phyloP scores from a whole-genome alignment of 1,140 invertebrate species.

The Drosophila elegans region DNA sequence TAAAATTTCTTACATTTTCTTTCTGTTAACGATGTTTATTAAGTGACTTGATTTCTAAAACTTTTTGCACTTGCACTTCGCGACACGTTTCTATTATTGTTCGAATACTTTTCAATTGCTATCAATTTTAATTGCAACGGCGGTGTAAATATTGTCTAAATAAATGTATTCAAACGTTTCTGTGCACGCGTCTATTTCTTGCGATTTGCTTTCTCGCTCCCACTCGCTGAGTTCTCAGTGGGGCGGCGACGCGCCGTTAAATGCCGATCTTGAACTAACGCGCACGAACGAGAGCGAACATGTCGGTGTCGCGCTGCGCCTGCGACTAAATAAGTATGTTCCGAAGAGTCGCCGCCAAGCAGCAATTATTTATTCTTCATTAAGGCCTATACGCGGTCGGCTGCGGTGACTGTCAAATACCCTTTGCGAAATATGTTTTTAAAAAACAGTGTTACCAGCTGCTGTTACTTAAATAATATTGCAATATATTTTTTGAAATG shows the following conservation, averaged over 20 bases:
- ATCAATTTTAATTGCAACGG: conserved; percentile 52
- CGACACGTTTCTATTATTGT: conserved; percentile 5
- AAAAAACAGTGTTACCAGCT: background rate
- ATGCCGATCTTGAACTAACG: conserved; percentile 63
- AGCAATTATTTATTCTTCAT: conserved; percentile 75
- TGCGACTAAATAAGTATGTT: conserved; percentile 65
- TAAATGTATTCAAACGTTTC: conserved; percentile 43
- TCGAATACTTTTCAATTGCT: conserved; percentile 59
- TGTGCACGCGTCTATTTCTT: conserved; percentile 46
- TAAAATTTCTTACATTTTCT: conserved; percentile 61
- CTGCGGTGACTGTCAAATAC: conserved; percentile 20
- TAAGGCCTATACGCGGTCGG: conserved; percentile 27
- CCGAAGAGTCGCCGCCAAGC: conserved; percentile 40
- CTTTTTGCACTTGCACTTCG: conserved; percentile 19
- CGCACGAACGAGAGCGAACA: conserved; percentile 27
- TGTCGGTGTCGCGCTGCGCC: conserved; percentile 37
- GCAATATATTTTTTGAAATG: too few relatives aligned
- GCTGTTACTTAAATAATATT: background rate
- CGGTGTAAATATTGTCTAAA: conserved; percentile 45
- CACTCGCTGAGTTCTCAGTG: conserved; percentile 38
- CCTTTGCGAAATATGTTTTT: background rate
- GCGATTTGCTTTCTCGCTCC: conserved; percentile 41
- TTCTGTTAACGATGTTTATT: conserved; percentile 45
- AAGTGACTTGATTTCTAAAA: conserved; percentile 25
- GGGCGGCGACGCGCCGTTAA: conserved; percentile 65